Conservation (phyloP, 1,140 invertebrate species). For the Heliconius nattereri region DNA sequence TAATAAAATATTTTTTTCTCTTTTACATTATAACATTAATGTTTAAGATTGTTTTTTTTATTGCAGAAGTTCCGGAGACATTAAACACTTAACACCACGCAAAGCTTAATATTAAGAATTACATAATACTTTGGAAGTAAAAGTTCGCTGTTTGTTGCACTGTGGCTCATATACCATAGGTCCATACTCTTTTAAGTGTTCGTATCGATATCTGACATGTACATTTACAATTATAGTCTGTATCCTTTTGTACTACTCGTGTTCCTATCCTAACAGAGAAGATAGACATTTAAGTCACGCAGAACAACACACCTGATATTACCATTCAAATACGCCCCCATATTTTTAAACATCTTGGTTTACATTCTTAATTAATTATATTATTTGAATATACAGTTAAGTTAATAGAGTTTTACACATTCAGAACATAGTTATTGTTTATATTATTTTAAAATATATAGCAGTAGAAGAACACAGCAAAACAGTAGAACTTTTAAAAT, state of each 20-base stretch:
- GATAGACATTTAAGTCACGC: background rate
- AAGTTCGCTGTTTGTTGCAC: slow-evolving; percentile 2
- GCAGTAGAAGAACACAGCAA: background rate
- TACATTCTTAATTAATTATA: background rate
- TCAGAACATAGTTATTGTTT: background rate
- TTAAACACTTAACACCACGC: slow-evolving; percentile 31
- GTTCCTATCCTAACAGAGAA: slow-evolving; percentile 12
- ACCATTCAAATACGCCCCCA: background rate
- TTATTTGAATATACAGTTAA: background rate
- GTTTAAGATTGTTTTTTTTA: slow-evolving; percentile 40
- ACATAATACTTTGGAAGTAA: slow-evolving; percentile 11
- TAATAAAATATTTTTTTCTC: slow-evolving; percentile 69
- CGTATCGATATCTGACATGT: background rate
- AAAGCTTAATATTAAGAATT: slow-evolving; percentile 24
- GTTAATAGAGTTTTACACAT: background rate
- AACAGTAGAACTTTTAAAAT: background rate
- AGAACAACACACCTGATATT: background rate
- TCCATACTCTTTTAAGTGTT: background rate
- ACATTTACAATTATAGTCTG: slow-evolving; percentile 37
- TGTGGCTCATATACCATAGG: background rate
- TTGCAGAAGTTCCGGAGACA: slow-evolving; percentile 40
- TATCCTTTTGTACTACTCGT: slow-evolving; percentile 35
- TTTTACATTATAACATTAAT: slow-evolving; percentile 51
- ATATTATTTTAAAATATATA: background rate
- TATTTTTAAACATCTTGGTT: background rate